Conservation (phyloP, 2,888 invertebrate genomes). For the Darwinula stevensoni region DNA sequence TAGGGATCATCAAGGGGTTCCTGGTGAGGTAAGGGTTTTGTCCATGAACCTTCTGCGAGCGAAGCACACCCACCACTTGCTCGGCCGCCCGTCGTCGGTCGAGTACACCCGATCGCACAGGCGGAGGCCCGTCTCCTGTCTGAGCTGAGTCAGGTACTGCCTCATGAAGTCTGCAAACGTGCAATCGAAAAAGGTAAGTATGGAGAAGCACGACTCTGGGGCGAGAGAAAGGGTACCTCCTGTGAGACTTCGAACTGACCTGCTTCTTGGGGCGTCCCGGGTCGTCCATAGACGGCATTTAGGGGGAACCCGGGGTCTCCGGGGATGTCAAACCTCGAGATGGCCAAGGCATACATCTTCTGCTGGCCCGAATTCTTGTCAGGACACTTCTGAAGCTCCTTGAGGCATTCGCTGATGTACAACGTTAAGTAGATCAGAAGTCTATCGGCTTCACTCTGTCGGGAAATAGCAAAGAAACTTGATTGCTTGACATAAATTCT, state of each 20-base stretch:
- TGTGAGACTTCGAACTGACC: slow-evolving; percentile 23
- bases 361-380: slow-evolving; percentile 47
- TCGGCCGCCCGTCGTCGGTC: slow-evolving; percentile 69
- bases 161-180: slow-evolving; percentile 44
- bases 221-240: neutral
- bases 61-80: slow-evolving; percentile 99
- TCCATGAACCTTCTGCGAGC: slow-evolving; percentile 99
- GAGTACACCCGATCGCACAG: slow-evolving; percentile 76
- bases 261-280: slow-evolving; percentile 40
- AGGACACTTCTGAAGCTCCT: slow-evolving; percentile 66
- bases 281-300: slow-evolving; percentile 78
- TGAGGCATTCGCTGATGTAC: slow-evolving; percentile 90
- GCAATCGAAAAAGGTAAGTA: slow-evolving; percentile 4
- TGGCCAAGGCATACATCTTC: slow-evolving; percentile 86
- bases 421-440: slow-evolving; percentile 88
- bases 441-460: slow-evolving; percentile 84
- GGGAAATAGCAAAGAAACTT: slow-evolving; percentile 14
- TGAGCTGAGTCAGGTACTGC: slow-evolving; percentile 66
- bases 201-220: no score
- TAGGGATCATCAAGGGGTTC: no score
- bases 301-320: slow-evolving; percentile 82
- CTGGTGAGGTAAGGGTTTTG: slow-evolving; percentile 69
- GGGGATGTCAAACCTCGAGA: slow-evolving; percentile 81
- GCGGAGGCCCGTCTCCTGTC: slow-evolving; percentile 77
- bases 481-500: neutral